Conservation (phyloP, 1,140 invertebrate genomes). For the Pogonomyrmex californicus region DNA sequence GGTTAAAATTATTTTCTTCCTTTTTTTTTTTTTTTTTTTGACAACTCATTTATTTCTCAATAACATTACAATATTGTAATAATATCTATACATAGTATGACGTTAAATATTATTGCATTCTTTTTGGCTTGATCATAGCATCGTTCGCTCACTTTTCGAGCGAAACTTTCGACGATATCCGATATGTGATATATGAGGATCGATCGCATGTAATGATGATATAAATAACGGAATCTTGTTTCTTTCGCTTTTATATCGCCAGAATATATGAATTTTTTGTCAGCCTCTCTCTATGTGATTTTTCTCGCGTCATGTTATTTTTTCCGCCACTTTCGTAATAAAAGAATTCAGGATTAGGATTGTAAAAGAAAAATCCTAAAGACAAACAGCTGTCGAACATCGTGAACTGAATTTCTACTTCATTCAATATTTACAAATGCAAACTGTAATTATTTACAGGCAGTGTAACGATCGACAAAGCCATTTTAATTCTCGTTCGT, state of each 20-base stretch:
- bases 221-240: slow-evolving; percentile 42
- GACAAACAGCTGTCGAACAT: not conserved
- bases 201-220: slow-evolving; percentile 19
- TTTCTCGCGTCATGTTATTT: not conserved
- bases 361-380: not conserved
- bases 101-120: slow-evolving; percentile 77
- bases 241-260: slow-evolving; percentile 11
- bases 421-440: slow-evolving; percentile 33
- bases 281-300: not conserved
- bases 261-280: not conserved
- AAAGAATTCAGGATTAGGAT: not conserved
- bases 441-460: slow-evolving; percentile 31
- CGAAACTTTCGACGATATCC: slow-evolving; percentile 22
- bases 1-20: not conserved
- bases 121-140: slow-evolving; percentile 75
- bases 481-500: slow-evolving; percentile 28
- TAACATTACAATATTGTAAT: slow-evolving; percentile 74
- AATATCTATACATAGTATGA: slow-evolving; percentile 76
- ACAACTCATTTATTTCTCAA: slow-evolving; percentile 66
- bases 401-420: not conserved
- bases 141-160: slow-evolving; percentile 25
- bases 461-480: slow-evolving; percentile 12
- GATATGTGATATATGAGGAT: slow-evolving; percentile 28
- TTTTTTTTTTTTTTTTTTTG: slow-evolving; percentile 8
- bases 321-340: not conserved